Evolutionary conservation across 2,113 vertebrate genomes (phyloP).

Genomic region (human): DNA sequence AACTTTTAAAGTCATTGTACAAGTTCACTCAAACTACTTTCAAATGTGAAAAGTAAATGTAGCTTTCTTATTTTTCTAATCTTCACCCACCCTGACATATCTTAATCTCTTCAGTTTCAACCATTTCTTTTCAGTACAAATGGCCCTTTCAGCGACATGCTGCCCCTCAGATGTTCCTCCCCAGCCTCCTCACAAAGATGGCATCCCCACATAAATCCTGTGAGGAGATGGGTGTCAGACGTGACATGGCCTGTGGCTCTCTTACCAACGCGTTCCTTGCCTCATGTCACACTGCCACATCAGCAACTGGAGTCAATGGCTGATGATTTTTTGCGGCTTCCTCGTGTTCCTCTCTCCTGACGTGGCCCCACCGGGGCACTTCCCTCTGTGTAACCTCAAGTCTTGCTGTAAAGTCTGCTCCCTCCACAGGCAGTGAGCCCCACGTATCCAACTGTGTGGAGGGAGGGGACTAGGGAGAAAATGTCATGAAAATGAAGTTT

Average conservation of each 20-base stretch:
- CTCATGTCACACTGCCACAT: not conserved
- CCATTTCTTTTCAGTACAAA: not conserved
- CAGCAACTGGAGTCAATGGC: not conserved
- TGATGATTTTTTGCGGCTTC: not conserved
- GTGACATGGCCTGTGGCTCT: fast-evolving
- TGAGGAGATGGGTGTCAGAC: fast-evolving
- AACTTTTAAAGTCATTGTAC: not conserved
- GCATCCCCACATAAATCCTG: not conserved
- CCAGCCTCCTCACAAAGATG: not conserved
- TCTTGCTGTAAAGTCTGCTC: not conserved
- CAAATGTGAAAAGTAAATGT: not conserved
- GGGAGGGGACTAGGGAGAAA: not conserved
- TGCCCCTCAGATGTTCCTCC: not conserved
- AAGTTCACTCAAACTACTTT: not conserved
- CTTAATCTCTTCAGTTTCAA: not conserved
- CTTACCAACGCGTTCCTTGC: not conserved
- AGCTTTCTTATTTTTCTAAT: not conserved
- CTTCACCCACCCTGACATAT: not conserved
- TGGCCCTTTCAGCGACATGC: not conserved
- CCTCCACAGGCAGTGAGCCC: not conserved
- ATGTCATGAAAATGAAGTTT: not conserved
- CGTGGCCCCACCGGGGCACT: fast-evolving
- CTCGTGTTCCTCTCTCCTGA: not conserved
- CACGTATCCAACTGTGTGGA: not conserved
- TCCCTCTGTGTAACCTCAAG: not conserved